Evolutionary conservation across 1,140 invertebrate species (phyloP), one percentile per base, ranked within the genome.

Genomic region (Drosophila kurseongensis): DNA sequence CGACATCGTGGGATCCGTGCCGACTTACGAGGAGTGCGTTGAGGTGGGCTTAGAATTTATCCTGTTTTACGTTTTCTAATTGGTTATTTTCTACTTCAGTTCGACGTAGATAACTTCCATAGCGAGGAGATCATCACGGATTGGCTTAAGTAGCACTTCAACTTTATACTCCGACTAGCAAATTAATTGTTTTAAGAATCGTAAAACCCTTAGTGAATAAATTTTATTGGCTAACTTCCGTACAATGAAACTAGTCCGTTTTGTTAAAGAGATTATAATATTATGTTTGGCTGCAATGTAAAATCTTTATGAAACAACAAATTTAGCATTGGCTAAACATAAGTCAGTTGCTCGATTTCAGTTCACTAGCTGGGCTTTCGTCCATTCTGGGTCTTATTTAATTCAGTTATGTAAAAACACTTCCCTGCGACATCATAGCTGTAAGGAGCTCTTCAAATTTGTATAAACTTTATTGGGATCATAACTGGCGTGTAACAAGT

Each of bases 91-190:
- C 8, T 36, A n/a, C 75, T 67, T 4, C 58, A 92, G 91, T 88
- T 92, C 16, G 80, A 75, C 50, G 84, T 83, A 42, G 86, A 91
- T 12, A 82, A 89, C 27, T 92, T 86, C 32, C 73, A 81, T 38
- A 80, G 60, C 3, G 91, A 92, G 42, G 91, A 92, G 47, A 81
- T 92, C 29, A 91, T 92, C 14, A 91, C 84, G 3, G 91, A 92
- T 68, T 92, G 91, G 91, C 71, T 92, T 14, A 83, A 83, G 48
- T 83, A 41, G 10, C 63, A 16, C 3, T 14, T 38, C 4, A 12
- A 10, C 16, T 9, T 12, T 7, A 5, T 50, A n/a, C 23, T 13
- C 2, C 16, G 8, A 35, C 0, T 23, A 47, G 16, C 23, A 23
- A 65, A 60, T 65, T 45, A 60, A 60, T 10, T 45, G 12, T 29